A percentile compares a stretch with the other conserved stretches of the same genome.
These are phyloP conservation scores for Erithacus rubecula DNA, from an alignment of 2,797 vertebrate species.

Conservation along the genomic window DNA sequence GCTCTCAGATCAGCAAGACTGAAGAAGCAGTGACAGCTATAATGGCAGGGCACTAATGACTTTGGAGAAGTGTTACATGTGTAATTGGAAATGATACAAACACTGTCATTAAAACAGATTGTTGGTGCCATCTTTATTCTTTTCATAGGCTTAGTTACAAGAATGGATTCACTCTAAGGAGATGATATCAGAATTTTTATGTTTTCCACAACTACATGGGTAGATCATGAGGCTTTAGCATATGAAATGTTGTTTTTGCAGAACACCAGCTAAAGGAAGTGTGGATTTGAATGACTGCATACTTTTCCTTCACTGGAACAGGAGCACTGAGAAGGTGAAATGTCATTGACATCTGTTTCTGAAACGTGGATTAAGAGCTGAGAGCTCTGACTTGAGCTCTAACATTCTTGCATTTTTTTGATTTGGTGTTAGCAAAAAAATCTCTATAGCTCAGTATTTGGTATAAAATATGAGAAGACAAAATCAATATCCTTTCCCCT, in stretches of 20 bases:
- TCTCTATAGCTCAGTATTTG: background rate
- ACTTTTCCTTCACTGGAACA: background rate
- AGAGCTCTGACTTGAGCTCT: background rate
- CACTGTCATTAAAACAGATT: background rate
- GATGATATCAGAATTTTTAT: background rate
- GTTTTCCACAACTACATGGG: background rate
- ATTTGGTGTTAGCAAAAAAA: background rate
- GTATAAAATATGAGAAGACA: background rate
- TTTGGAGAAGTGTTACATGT: background rate
- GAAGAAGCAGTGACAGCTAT: background rate
- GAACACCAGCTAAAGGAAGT: background rate
- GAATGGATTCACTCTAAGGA: background rate
- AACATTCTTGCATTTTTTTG: background rate
- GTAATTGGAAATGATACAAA: conserved; percentile 2
- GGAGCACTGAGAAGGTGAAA: background rate
- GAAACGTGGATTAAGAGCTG: background rate
- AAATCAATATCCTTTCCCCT: background rate
- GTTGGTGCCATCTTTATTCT: conserved; percentile 21
- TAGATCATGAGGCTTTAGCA: background rate
- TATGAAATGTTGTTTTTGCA: background rate
- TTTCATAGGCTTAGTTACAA: conserved; percentile 11
- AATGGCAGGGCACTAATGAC: conserved; percentile 1
- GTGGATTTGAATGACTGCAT: background rate
- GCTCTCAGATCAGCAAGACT: background rate
- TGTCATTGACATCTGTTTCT: background rate